Evolutionary conservation across 2,113 vertebrate species (phyloP), one percentile per base, ranked within the genome.

Genomic region (Excalfactoria chinensis): DNA sequence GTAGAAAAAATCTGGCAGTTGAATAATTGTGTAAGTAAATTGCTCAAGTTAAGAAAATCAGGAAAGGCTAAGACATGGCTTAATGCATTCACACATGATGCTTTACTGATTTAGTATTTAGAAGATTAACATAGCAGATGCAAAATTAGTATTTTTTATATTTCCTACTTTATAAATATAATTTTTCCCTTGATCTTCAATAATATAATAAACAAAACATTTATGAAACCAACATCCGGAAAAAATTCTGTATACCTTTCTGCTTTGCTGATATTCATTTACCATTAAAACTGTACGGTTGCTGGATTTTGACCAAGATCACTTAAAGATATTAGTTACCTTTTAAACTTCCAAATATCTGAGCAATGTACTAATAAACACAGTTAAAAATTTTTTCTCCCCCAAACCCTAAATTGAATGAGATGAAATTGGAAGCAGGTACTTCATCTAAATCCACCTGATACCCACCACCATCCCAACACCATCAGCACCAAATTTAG

Each of bases 61-160:
- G 73, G 49, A 90, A 84, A 93, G 37, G 32, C 8, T 62, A 44
- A 74, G 48, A 40, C 20, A 12, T 64, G 30, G 23, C n/a, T 53
- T 69, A 91, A 81, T 92, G 58, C 12, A 51, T 84, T 84, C 58
- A 93, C 59, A 49, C 28, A 81, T 55, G 28, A 73, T 46, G 40
- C 30, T 62, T 89, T 6, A 66, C 84, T 75, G 46, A 37, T 35
- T 73, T 7, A 1, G 15, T 67, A 51, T 76, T 64, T 71, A 30
- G 79, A 76, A 59, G 59, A 93, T 76, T 88, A 93, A 58, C 62
- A 85, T 79, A 93, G 55, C 84, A 95, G 91, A 95, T 96, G 84
- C 90, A 66, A 93, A 92, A 95, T 68, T 23, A 88, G 72, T 79
- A 64, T 75, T 86, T 87, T 93, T 58, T 46, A 62, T 30, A 9